Base-by-base conservation (phyloP, 2,113 vertebrate species). In the Euleptes europaea region DNA sequence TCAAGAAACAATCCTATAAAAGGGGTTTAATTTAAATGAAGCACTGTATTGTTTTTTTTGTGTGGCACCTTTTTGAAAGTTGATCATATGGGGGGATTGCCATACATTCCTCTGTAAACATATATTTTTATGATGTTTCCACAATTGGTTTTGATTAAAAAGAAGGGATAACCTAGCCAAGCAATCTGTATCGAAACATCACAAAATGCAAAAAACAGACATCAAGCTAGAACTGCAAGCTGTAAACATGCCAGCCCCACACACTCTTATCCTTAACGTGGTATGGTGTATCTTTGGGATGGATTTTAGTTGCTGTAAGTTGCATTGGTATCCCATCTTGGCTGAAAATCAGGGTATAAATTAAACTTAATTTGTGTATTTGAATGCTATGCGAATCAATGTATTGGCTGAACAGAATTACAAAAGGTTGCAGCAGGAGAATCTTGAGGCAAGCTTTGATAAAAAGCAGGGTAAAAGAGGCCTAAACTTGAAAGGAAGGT, bases 361-460 rank as follows among this genome's bases (percentile, higher is more conserved):
- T 21, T 19, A 19, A 81, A 38, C n/a, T 49, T 47, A 8, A 28
- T 70, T 38, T 44, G 38, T 82, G 28, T 40, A 54, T 28, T 15
- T 71, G 31, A 38, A 19, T 5, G 26, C 8, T 71, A 40, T 38
- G 23, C 13, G 47, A 11, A 17, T 73, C 19, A 8, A 42, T 44
- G 5, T 63, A 79, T 71, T 49, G 21, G 13, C 38, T 51, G 5
- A 67, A 19, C 28, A 80, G 71, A 6, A 80, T 54, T 65, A 33
- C 78, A 77, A 66, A 65, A 80, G 80, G 31, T 5, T 70, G 60
- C 72, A 54, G 26, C 26, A 88, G 70, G n/a, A 83, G 72, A 76
- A 69, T 75, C 15, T 44, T 26, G 65, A 70, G 76, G 78, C 67
- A 73, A 49, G 65, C 9, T 88, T 28, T 26, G 23, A 1, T 76